Evolutionary conservation across 2,797 vertebrate species (phyloP), one percentile per base, ranked within the genome.

Genomic region (Knipowitschia caucasica): DNA sequence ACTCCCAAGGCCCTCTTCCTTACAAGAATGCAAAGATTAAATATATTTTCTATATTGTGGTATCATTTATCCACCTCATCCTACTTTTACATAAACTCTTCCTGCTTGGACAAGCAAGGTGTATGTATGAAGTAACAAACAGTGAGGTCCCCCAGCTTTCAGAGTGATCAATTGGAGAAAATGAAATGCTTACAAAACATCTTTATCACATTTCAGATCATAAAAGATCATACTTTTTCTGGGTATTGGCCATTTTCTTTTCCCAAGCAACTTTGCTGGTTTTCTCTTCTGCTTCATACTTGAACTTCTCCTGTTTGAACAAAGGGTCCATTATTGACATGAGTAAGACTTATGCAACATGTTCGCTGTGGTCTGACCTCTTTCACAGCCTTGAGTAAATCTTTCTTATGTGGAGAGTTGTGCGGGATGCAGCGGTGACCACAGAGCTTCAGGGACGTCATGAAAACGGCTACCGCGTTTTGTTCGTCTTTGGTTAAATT

Each of bases 221-320:
- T n/a, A n/a, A n/a, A 12, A 12, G 21, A 4, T 67, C 84, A 89
- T 76, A 98, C 97, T 92, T 94, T 73, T 89, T 95, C 44, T 93
- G 90, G 43, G 94, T 93, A 81, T 87, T 94, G 53, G 76, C 67
- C 81, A 95, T 92, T 59, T 96, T 97, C 85, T 95, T 98, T 75
- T 95, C 93, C 97, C 97, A 99, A 0, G 91, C 90, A 56, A 79
- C 82, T 91, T 93, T 98, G 82, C 88, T 99, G 38, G 89, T 83
- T 76, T 78, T 86, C 73, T 94, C 94, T 62, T 99, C 97, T 4
- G 82, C 70, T 75, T 95, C 92, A 26, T 94, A 96, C 76, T 96
- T 98, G 23, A 91, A 81, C 80, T 93, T 94, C 71, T 99, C 97
- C 96, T 98, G 78, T 71, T 79, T 35, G 25, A 52, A 61, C n/a